Conservation (phyloP, 2,888 invertebrate species). For the Meloe dianella region DNA sequence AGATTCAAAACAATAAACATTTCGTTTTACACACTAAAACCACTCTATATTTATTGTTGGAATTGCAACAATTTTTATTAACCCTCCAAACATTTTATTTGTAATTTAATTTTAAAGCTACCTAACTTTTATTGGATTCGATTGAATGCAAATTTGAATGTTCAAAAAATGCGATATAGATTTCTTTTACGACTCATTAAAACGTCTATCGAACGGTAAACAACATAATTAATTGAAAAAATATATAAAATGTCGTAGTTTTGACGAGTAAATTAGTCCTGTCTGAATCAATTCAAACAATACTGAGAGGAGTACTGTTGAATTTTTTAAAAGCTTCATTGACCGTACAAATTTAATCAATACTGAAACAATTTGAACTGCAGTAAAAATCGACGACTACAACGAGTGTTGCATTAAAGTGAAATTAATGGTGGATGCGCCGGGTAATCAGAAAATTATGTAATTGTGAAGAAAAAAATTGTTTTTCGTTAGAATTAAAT, state of each 20-base stretch:
- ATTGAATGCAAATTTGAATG: neutral
- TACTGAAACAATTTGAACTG: neutral
- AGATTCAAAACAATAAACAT: slow-evolving; percentile 42
- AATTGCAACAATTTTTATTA: slow-evolving; percentile 6
- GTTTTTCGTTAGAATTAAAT: neutral
- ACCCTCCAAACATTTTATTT: neutral
- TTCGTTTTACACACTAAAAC: slow-evolving; percentile 13
- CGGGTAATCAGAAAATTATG: neutral
- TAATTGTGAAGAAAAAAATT: too few relatives aligned
- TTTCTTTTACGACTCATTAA: neutral
- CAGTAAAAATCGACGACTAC: too few relatives aligned
- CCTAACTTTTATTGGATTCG: neutral
- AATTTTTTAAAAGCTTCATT: too few relatives aligned
- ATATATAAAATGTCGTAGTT: neutral
- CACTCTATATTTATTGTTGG: neutral
- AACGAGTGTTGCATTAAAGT: neutral
- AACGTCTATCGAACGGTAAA: neutral
- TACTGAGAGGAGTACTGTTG: too few relatives aligned
- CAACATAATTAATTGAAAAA: neutral
- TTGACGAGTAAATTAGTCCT: neutral
- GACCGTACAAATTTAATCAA: neutral
- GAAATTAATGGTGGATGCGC: slow-evolving; percentile 2
- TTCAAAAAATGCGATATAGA: neutral
- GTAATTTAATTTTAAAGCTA: neutral
- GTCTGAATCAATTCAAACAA: neutral